phyloP scores from a whole-genome alignment of 2,888 invertebrate genomes.

The Emmelina monodactyla region DNA sequence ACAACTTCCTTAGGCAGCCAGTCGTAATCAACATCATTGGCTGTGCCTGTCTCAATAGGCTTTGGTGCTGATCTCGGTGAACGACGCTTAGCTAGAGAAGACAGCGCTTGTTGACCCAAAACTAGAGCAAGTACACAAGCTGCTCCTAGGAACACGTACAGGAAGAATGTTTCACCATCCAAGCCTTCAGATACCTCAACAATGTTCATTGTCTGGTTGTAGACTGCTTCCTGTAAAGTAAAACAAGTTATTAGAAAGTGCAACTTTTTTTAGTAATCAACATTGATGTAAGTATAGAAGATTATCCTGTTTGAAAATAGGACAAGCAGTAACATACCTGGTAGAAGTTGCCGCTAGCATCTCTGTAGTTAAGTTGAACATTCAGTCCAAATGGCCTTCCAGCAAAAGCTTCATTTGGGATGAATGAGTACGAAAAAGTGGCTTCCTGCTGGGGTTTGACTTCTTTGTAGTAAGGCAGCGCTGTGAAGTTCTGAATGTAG shows the following conservation, averaged over 20 bases:
- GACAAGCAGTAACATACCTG: constrained; percentile 64
- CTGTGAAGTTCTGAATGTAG: constrained; percentile 98
- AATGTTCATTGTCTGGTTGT: constrained; percentile 96
- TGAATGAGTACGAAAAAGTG: constrained; percentile 93
- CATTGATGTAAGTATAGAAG: no score
- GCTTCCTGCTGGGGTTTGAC: constrained; percentile 93
- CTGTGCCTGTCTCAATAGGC: constrained; percentile 90
- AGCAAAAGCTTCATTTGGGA: constrained; percentile 95
- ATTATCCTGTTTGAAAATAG: no score
- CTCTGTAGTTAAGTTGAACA: constrained; percentile 90
- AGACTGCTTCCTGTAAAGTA: constrained; percentile 85
- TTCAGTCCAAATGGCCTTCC: constrained; percentile 96
- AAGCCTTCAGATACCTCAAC: constrained; percentile 96
- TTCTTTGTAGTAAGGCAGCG: constrained; percentile 83
- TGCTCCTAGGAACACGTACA: constrained; percentile 94
- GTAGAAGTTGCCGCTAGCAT: constrained; percentile 69
- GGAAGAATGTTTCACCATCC: constrained; percentile 98
- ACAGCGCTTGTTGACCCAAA: constrained; percentile 86
- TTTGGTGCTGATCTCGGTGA: constrained; percentile 61
- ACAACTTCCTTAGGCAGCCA: constrained; percentile 96
- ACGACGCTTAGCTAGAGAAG: constrained; percentile 83
- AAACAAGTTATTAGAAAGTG: no score
- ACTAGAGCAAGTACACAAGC: constrained; percentile 87
- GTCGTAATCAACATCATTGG: constrained; percentile 95
- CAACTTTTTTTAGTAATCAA: no score